Percentiles rank a stretch among this genome's conserved stretches.
These are phyloP conservation scores for Tetraneura akinire DNA, from an alignment of 1,140 invertebrate species.

Conservation along the genomic window DNA sequence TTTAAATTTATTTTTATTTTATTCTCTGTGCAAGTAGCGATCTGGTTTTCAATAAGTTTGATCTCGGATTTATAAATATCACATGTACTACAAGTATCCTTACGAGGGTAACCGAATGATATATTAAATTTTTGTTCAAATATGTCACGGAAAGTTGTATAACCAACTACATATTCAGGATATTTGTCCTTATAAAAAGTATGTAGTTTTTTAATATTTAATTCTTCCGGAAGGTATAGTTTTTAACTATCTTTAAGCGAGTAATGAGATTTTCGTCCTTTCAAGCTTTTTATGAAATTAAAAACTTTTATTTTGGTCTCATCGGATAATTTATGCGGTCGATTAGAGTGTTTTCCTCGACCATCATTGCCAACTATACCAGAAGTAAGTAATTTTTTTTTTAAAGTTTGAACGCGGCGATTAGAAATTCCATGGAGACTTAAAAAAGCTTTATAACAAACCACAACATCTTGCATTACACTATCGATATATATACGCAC, in stretches of 20 bases:
- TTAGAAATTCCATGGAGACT: not conserved
- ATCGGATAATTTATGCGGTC: not conserved
- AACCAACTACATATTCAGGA: constrained; percentile 46
- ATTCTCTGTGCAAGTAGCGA: constrained; percentile 36
- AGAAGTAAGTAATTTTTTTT: constrained; percentile 7
- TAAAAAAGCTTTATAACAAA: constrained; percentile 17
- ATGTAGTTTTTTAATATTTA: constrained; percentile 9
- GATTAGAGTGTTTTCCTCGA: not conserved
- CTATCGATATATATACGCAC: not conserved
- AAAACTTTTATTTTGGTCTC: constrained; percentile 2
- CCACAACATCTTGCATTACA: not conserved
- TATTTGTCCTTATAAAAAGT: constrained; percentile 56
- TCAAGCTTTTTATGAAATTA: not conserved
- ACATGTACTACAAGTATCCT: constrained; percentile 46
- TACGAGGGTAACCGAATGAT: constrained; percentile 50
- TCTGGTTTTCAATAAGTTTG: not conserved
- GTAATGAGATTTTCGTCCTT: constrained; percentile 1
- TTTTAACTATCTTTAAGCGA: not conserved
- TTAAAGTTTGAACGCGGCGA: not conserved
- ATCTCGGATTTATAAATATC: constrained; percentile 1
- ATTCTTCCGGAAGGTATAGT: constrained; percentile 2
- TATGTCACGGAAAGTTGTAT: constrained; percentile 49
- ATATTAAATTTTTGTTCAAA: constrained; percentile 52
- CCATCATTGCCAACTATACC: not conserved
- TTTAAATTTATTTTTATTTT: constrained; percentile 47